A percentile compares a stretch with the other conserved stretches of the same genome.
phyloP scores from a whole-genome alignment of 2,888 invertebrate genomes.

The Drosophila atroscutellata region DNA sequence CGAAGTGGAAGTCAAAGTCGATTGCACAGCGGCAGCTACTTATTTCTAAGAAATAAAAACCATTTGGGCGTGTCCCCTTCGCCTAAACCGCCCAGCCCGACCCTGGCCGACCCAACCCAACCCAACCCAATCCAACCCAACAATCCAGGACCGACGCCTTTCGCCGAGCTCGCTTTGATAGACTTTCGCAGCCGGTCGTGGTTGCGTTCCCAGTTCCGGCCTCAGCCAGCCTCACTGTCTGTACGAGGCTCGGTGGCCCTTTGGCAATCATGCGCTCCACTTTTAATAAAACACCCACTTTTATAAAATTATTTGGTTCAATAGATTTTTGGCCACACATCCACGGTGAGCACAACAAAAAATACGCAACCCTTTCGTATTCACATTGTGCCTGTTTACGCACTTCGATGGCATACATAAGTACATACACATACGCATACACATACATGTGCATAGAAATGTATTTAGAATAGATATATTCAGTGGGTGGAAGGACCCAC shows the following conservation, averaged over 20 bases:
- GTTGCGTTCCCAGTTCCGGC: constrained; percentile 1
- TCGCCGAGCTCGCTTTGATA: constrained; percentile 52
- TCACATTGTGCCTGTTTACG: constrained; percentile 22
- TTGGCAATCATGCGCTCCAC: constrained; percentile 71
- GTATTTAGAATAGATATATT: not conserved
- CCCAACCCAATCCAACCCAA: constrained; percentile 18
- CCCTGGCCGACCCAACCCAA: not conserved
- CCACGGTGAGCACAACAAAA: constrained; percentile 31
- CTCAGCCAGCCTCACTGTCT: not conserved
- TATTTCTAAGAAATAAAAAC: constrained; percentile 76
- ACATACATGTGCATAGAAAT: constrained; percentile 6
- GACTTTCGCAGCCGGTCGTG: constrained; percentile 33
- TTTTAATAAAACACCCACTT: constrained; percentile 75
- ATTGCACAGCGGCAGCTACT: constrained; percentile 53
- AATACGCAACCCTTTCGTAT: constrained; percentile 57
- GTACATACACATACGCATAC: constrained; percentile 1
- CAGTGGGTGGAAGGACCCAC: not conserved
- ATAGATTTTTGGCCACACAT: constrained; percentile 30
- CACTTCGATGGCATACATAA: constrained; percentile 13
- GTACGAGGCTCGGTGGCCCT: constrained; percentile 40
- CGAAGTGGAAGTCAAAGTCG: constrained; percentile 28
- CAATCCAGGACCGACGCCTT: constrained; percentile 33
- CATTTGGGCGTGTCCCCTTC: constrained; percentile 68
- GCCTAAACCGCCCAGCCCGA: constrained; percentile 34
- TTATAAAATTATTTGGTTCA: constrained; percentile 39